Evolutionary conservation across 2,797 vertebrate genomes (phyloP).

Genomic region (Sylvia borin): DNA sequence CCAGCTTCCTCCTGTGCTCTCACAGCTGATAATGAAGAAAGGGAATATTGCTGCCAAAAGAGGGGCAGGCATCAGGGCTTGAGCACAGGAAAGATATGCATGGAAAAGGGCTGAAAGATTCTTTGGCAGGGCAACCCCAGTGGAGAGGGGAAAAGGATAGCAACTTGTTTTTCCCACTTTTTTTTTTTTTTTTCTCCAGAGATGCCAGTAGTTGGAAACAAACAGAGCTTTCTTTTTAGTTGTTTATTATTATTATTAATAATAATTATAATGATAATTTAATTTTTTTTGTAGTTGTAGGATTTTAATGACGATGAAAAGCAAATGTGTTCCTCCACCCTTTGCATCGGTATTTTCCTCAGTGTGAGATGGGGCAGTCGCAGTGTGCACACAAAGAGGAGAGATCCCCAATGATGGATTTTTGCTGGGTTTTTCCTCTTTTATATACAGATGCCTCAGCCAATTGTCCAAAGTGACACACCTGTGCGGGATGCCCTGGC

Average conservation of each 20-base stretch:
- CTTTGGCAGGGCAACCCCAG: not conserved
- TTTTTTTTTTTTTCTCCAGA: not conserved
- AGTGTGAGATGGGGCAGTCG: not conserved
- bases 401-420: fast-evolving
- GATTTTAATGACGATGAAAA: not conserved
- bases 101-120: not conserved
- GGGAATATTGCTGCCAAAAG: not conserved
- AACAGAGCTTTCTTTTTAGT: not conserved
- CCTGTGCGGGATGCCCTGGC: not conserved
- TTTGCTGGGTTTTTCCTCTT: not conserved
- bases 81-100: too few species aligned
- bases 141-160: not conserved
- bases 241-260: too few species aligned
- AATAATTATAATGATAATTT: not conserved
- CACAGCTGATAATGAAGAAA: not conserved
- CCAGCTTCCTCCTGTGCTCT: not conserved
- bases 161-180: not conserved
- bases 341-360: not conserved
- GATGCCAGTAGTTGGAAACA: not conserved
- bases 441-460: fast-evolving
- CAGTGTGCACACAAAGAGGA: not conserved
- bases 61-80: not conserved
- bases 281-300: not conserved
- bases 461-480: not conserved
- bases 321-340: not conserved